These are phyloP conservation scores for Sinodicranocentrus sp. DNA, from an alignment of 2,888 invertebrate genomes.

Conservation along the genomic window DNA sequence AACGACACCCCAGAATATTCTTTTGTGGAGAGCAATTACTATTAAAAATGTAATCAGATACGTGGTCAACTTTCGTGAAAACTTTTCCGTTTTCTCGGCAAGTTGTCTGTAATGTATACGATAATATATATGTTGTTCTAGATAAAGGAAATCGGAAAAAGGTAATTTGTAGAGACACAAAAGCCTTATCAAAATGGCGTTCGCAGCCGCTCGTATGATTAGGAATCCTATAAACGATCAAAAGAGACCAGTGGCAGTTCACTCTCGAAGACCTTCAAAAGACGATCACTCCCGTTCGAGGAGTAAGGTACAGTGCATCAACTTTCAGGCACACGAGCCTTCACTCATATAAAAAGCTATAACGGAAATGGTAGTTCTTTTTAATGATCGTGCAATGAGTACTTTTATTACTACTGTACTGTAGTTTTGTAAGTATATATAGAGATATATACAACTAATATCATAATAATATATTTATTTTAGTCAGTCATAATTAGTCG, in stretches of 20 bases:
- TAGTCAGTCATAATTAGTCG: constrained; percentile 57
- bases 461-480: constrained; percentile 27
- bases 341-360: constrained; percentile 36
- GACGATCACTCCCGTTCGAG: constrained; percentile 75
- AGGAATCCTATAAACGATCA: constrained; percentile 70
- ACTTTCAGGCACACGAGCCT: constrained; percentile 36
- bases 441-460: constrained; percentile 37
- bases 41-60: too few species aligned
- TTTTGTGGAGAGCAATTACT: too few species aligned
- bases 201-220: constrained; percentile 76
- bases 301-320: constrained; percentile 73
- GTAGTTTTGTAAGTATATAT: constrained; percentile 33
- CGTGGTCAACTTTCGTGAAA: too few species aligned
- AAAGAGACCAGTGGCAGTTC: constrained; percentile 70
- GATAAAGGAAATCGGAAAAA: constrained; percentile 41
- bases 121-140: constrained; percentile 43
- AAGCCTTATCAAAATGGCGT: constrained; percentile 72
- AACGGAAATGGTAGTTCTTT: constrained; percentile 47
- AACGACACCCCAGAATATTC: too few species aligned
- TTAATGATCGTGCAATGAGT: constrained; percentile 52
- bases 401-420: constrained; percentile 38
- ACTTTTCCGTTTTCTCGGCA: too few species aligned
- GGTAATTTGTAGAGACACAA: constrained; percentile 49
- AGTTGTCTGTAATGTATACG: background rate
- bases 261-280: constrained; percentile 72